Evolutionary conservation across 30 jellyfish, hydroid and myxozoan genomes (phyloP).

Genomic region (Aurelia sp.): DNA sequence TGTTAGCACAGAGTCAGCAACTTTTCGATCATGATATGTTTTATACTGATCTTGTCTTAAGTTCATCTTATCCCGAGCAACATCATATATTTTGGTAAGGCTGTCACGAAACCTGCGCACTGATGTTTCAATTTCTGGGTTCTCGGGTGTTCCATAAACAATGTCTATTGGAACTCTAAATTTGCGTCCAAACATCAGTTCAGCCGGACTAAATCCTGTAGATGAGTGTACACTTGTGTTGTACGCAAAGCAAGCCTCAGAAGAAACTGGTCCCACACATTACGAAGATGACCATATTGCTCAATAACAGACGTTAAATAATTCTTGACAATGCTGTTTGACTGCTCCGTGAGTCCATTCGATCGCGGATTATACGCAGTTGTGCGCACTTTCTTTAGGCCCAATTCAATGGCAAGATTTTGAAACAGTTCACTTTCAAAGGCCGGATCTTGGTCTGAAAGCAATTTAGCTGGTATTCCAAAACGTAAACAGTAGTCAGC

Average conservation of each 20-base stretch:
- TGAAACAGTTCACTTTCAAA: too few relatives aligned
- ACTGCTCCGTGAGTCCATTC: conserved; percentile 33
- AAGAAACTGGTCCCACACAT: conserved; percentile 33
- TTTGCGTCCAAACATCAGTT: conserved; percentile 44
- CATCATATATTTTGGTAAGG: neutral
- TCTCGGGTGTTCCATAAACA: conserved; percentile 20
- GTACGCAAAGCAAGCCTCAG: conserved; percentile 44
- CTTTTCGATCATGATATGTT: conserved; percentile 27
- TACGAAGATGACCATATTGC: neutral
- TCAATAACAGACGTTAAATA: neutral
- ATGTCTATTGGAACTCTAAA: conserved; percentile 36
- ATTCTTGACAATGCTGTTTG: conserved; percentile 9
- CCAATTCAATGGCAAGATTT: too few relatives aligned
- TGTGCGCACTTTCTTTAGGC: conserved; percentile 8
- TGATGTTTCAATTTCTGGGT: neutral
- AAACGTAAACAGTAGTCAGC: too few relatives aligned
- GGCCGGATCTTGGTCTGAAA: too few relatives aligned
- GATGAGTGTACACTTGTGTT: conserved; percentile 33
- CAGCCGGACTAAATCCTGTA: conserved; percentile 49
- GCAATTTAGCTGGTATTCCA: too few relatives aligned
- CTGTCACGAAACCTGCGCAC: conserved; percentile 1
- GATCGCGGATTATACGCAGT: conserved; percentile 37
- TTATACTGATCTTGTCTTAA: conserved; percentile 30
- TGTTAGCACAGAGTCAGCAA: conserved; percentile 11
- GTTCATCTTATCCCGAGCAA: conserved; percentile 24